A percentile compares a stretch with the other conserved stretches of the same genome.
Evolutionary conservation across 2,113 vertebrate genomes (phyloP).

Genomic region (Naja naja): DNA sequence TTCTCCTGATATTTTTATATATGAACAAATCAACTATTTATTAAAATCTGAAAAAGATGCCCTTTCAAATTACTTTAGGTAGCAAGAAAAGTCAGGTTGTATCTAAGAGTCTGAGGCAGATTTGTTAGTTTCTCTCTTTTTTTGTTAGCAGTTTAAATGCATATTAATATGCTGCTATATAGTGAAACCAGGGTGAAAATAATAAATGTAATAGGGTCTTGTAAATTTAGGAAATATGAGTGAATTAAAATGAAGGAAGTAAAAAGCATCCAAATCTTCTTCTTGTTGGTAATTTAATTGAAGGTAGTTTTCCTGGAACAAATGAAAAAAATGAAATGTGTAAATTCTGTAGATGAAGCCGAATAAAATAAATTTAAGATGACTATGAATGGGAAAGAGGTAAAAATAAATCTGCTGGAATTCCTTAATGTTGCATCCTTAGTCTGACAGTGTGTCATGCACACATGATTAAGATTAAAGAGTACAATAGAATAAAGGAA

Average conservation of each 20-base stretch:
- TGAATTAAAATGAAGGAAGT: not conserved
- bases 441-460: not conserved
- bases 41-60: not conserved
- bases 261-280: not conserved
- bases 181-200: slow-evolving; percentile 30
- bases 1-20: not conserved
- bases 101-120: not conserved
- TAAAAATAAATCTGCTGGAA: not conserved
- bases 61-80: not conserved
- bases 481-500: not conserved
- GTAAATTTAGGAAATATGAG: not conserved
- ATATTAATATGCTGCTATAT: not conserved
- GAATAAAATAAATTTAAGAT: not conserved
- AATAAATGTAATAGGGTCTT: not conserved
- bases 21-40: slow-evolving; percentile 6
- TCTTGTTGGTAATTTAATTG: not conserved
- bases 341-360: slow-evolving; percentile 28
- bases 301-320: slow-evolving; percentile 2
- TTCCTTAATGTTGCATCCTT: not conserved
- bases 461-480: not conserved
- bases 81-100: not conserved
- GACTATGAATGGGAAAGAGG: not conserved
- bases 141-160: not conserved
- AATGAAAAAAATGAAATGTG: slow-evolving; percentile 8
- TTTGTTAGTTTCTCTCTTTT: not conserved